Evolutionary conservation across 2,888 invertebrate species (phyloP).

Genomic region (Caenorhabditis angaria): DNA sequence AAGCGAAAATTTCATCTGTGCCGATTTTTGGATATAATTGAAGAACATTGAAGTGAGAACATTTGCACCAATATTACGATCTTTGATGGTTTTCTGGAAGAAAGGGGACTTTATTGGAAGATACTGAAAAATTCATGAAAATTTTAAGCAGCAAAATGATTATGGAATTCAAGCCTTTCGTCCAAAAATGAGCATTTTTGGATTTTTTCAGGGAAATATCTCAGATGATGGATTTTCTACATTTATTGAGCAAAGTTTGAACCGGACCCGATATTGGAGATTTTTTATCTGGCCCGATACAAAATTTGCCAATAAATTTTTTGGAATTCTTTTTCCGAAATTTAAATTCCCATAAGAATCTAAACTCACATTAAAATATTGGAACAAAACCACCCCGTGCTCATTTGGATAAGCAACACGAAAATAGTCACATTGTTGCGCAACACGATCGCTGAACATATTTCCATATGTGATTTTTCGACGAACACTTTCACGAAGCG

Average conservation of each 20-base stretch:
- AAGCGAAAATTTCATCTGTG: slow-evolving; percentile 28
- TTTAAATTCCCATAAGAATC: neutral
- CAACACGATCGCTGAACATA: slow-evolving; percentile 21
- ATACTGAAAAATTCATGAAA: too few species aligned
- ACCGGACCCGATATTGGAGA: too few species aligned
- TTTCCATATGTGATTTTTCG: slow-evolving; percentile 34
- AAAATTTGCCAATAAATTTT: neutral
- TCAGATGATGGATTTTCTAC: too few species aligned
- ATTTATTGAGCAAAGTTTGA: too few species aligned
- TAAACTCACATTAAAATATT: slow-evolving; percentile 33
- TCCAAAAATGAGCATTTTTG: too few species aligned
- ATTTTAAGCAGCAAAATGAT: too few species aligned
- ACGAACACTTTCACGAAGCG: slow-evolving; percentile 29
- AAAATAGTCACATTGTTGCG: slow-evolving; percentile 32
- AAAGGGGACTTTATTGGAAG: neutral
- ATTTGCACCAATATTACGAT: slow-evolving; percentile 16
- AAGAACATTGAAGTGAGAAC: slow-evolving; percentile 36
- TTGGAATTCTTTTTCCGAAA: neutral
- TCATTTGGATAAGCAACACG: slow-evolving; percentile 29
- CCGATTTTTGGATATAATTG: slow-evolving; percentile 19
- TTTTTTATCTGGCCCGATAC: too few species aligned
- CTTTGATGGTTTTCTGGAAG: slow-evolving; percentile 17
- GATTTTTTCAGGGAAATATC: too few species aligned
- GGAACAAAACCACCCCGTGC: slow-evolving; percentile 34
- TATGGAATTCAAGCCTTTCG: too few species aligned